A percentile compares a stretch with the other conserved stretches of the same genome.
Evolutionary conservation across 2,797 vertebrate genomes (phyloP).

Genomic region (Cichlasoma orientale): DNA sequence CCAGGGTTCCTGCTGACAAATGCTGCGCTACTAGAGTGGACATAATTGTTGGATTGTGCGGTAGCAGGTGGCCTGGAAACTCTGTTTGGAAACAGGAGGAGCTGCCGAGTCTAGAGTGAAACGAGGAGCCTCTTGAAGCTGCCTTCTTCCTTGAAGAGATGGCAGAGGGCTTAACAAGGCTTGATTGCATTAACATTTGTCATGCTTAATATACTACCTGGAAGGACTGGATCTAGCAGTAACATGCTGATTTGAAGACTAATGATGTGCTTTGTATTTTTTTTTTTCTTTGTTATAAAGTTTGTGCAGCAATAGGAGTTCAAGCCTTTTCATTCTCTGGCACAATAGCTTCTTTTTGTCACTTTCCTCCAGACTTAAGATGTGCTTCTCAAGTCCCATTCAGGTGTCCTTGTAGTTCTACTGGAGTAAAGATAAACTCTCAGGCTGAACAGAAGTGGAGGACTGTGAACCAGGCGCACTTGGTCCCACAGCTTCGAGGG

Average conservation of each 20-base stretch:
- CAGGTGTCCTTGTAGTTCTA: conserved; percentile 59
- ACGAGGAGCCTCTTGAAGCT: conserved; percentile 67
- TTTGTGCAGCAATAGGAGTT: conserved; percentile 53
- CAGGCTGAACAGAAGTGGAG: conserved; percentile 43
- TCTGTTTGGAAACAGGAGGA: conserved; percentile 53
- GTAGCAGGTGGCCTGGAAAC: conserved; percentile 67
- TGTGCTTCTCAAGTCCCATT: conserved; percentile 27
- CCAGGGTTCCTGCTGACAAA: conserved; percentile 71
- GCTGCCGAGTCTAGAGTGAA: conserved; percentile 54
- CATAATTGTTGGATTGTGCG: conserved; percentile 71
- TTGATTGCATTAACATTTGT: conserved; percentile 85
- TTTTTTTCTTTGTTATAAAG: conserved; percentile 37
- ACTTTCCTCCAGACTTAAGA: conserved; percentile 22
- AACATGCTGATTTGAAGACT: conserved; percentile 74
- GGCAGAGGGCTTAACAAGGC: conserved; percentile 73
- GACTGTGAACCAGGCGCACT: conserved; percentile 35
- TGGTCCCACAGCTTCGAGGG: conserved; percentile 28
- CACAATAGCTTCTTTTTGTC: conserved; percentile 37
- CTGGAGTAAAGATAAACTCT: conserved; percentile 53
- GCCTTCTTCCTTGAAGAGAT: conserved; percentile 64
- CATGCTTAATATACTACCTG: conserved; percentile 68
- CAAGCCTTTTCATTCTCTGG: conserved; percentile 38
- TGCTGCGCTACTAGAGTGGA: conserved; percentile 54
- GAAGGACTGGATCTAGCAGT: conserved; percentile 63
- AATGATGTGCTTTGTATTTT: conserved; percentile 60